Evolutionary conservation across 2,797 vertebrate species (phyloP).

Genomic region (Eupleurogrammus muticus): DNA sequence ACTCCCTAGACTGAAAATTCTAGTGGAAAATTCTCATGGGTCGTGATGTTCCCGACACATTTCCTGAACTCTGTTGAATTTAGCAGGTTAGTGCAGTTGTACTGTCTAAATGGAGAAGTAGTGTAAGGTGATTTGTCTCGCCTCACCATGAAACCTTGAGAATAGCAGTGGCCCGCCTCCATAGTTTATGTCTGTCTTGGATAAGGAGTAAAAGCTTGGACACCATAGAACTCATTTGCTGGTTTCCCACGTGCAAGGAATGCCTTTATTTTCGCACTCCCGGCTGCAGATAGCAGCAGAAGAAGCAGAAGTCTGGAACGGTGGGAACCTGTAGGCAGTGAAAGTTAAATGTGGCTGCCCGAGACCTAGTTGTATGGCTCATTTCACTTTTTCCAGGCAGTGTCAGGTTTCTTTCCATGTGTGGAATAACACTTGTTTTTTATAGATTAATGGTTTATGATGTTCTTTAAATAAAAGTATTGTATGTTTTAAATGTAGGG

Average conservation of each 20-base stretch:
- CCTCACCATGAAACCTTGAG: constrained; percentile 43
- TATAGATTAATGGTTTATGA: not conserved
- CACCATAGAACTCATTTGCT: not conserved
- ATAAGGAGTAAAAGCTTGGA: constrained; percentile 49
- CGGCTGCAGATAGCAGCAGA: constrained; percentile 25
- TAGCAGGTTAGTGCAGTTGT: constrained; percentile 48
- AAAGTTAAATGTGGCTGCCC: constrained; percentile 5
- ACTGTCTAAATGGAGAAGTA: constrained; percentile 13
- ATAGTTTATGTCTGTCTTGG: constrained; percentile 62
- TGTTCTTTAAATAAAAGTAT: not conserved
- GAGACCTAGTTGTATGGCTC: not conserved
- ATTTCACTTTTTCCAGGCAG: not conserved
- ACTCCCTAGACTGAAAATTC: not conserved
- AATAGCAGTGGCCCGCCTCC: constrained; percentile 21
- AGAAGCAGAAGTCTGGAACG: constrained; percentile 12
- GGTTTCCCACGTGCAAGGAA: constrained; percentile 62
- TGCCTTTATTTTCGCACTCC: constrained; percentile 35
- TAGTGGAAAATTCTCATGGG: constrained; percentile 36
- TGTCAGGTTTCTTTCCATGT: not conserved
- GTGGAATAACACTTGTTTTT: not conserved
- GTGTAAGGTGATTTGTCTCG: constrained; percentile 4
- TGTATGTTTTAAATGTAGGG: not conserved
- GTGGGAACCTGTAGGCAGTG: constrained; percentile 49
- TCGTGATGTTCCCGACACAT: constrained; percentile 14
- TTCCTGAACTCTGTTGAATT: constrained; percentile 50